Percentiles rank a stretch among this genome's conserved stretches.
Conservation (phyloP, 2,797 vertebrate species). For the Dryobates pubescens region DNA sequence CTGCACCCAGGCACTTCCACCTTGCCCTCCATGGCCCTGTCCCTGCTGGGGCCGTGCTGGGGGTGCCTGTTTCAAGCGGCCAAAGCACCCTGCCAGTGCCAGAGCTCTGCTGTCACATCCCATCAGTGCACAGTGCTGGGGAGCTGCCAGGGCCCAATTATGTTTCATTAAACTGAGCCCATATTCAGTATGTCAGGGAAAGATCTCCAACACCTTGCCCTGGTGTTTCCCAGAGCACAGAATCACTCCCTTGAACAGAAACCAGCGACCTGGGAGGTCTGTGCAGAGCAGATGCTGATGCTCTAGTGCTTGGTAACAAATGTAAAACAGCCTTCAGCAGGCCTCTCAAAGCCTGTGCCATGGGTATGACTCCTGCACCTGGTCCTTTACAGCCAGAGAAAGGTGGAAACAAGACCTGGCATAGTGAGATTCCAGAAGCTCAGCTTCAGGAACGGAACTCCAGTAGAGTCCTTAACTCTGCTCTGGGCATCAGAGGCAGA, state of each 20-base stretch:
- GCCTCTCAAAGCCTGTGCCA: not conserved
- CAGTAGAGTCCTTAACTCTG: not conserved
- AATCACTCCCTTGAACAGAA: not conserved
- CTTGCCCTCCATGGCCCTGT: not conserved
- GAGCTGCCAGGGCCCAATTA: constrained; percentile 64
- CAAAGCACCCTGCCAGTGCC: not conserved
- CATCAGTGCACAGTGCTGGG: constrained; percentile 28
- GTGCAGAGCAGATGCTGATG: not conserved
- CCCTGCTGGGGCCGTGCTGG: not conserved
- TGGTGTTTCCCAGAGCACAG: not conserved
- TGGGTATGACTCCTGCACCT: fast-evolving
- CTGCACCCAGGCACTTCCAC: not conserved
- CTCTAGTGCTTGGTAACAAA: not conserved
- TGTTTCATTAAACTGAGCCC: constrained; percentile 67
- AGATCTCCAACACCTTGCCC: not conserved
- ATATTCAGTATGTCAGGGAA: not conserved
- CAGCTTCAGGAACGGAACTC: not conserved
- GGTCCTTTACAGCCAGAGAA: not conserved
- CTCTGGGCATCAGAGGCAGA: not conserved
- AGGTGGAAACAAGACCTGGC: not conserved
- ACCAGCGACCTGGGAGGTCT: not conserved
- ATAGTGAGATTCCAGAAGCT: not conserved
- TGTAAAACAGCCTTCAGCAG: not conserved
- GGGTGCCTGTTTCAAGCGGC: not conserved
- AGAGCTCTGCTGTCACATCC: constrained; percentile 44